Base-by-base conservation (phyloP, 2,888 invertebrate genomes). In the Lasioglossum leucozonium region DNA sequence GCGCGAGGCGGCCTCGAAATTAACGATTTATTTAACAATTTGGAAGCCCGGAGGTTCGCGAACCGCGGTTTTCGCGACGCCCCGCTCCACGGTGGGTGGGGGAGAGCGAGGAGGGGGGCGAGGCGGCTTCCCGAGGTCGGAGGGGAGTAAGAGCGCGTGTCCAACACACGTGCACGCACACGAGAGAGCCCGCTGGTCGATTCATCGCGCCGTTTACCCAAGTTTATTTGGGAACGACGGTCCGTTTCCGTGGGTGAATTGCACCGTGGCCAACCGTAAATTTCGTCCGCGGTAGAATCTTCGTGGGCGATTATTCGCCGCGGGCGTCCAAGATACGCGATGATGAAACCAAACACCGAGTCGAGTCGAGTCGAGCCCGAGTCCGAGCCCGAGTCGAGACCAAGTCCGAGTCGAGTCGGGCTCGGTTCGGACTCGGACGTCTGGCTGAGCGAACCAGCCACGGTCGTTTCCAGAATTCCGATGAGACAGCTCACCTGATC, bases 321-420 rank as follows among this genome's bases (percentile, higher is more conserved):
- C 91, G 90, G 91, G 91, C 91, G 91, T 91, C 91, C 91, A 91
- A 90, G 91, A 91, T 91, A 90, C 91, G 91, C 91, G 91, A 91
- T 91, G 91, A 91, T 91, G 91, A 91, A 91, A 91, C 91, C 91
- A 82, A 91, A 91, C 91, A 91, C 91, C 91, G 89, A 67, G 65
- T 88, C 90, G 87, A 76, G 90, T 16, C 30, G 65, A 65, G 65
- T 67, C 67, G 67, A 67, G 67, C 16, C 22, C 62, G 55, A 55
- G 55, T 55, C 55, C 34, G 55, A 22, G 55, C 13, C 58, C 85
- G 82, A 84, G 89, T 37, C 34, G 67, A 67, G 67, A 11, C 67
- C 37, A 22, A 37, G 67, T 65, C 65, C 34, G 65, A 65, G 65
- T 67, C 67, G 67, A 67, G 67, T 22, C 67, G 67, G 2, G 67